phyloP scores from a whole-genome alignment of 2,888 invertebrate species.

The Limenitis arthemis region DNA sequence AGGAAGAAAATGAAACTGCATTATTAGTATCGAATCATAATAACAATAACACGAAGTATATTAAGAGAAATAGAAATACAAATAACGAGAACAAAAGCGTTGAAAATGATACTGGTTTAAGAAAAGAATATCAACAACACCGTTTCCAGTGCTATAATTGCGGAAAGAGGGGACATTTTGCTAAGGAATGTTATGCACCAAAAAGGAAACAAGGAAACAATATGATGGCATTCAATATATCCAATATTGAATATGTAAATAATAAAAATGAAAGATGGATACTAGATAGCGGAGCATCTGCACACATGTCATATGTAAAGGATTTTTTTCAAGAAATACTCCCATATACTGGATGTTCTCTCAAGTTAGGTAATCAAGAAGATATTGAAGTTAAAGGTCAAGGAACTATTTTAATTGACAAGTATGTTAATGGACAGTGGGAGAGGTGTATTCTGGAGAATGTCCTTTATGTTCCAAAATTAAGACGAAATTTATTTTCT shows the following conservation, averaged over 20 bases:
- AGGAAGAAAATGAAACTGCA: neutral
- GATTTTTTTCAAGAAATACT: constrained; percentile 21
- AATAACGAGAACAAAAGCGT: too few relatives aligned
- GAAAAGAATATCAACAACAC: constrained; percentile 12
- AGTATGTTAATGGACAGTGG: constrained; percentile 28
- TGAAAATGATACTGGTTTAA: too few relatives aligned
- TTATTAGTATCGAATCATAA: neutral
- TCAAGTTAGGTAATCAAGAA: constrained; percentile 1
- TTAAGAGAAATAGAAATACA: too few relatives aligned
- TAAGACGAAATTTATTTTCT: constrained; percentile 18
- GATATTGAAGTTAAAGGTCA: neutral
- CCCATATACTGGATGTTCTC: constrained; percentile 15
- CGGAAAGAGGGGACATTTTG: constrained; percentile 27
- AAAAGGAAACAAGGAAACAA: constrained; percentile 17
- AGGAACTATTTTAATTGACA: neutral
- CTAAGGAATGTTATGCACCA: constrained; percentile 26
- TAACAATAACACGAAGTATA: too few relatives aligned
- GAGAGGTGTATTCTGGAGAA: constrained; percentile 13
- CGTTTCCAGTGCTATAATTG: constrained; percentile 30
- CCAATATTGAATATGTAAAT: neutral
- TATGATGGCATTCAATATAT: constrained; percentile 24
- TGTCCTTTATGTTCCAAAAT: constrained; percentile 20
- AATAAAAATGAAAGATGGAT: neutral
- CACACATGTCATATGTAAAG: constrained; percentile 25
- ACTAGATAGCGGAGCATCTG: constrained; percentile 28